Base-by-base conservation (phyloP, 2,797 vertebrate genomes). In the Gallinago nigripennis region DNA sequence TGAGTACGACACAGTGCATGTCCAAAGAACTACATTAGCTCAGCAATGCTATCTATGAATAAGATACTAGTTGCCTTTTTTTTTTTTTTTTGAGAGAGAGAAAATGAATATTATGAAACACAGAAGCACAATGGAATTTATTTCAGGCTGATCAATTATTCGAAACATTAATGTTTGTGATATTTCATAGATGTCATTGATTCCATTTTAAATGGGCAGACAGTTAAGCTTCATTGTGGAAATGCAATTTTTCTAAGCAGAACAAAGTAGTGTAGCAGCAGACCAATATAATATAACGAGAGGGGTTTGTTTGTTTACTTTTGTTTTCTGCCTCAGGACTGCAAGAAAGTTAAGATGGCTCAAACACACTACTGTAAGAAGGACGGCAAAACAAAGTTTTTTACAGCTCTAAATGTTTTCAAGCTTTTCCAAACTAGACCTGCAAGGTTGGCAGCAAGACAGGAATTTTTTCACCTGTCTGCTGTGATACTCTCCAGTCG, bases 401-500 rank as follows among this genome's bases (percentile, higher is more conserved):
- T 68, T 41, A 79, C 10, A 69, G 30, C 8, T 86, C 41, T 46
- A 43, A 81, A 86, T 0, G 0, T 33, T 82, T 56, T 73, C 51
- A 69, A 66, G 28, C 6, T 79, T 76, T 79, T 37, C 13, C 28
- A 76, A 58, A 54, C 15, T 58, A 65, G 12, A 83, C 35, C 43
- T 56, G 16, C 31, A 80, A 79, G 51, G 31, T 0, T 79, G 50
- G 43, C 51, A 71, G 30, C 1, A 9, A 86, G 37, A 83, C 5
- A n/a, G 37, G 24, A n/a, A 82, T 90, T 95, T 93, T 83, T 66
- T 58, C 43, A 66, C 12, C 41, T 45, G 46, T 57, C 53, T 72
- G 37, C 11, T 46, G 57, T 16, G 33, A 66, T 66, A 43, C 25
- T 56, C 85, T 54, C 80, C 86, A 63, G 72, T 69, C 1, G 2